Percentiles rank a stretch among this genome's conserved stretches.
Conservation (phyloP, 2,888 invertebrate genomes). For the Cantharis rustica region DNA sequence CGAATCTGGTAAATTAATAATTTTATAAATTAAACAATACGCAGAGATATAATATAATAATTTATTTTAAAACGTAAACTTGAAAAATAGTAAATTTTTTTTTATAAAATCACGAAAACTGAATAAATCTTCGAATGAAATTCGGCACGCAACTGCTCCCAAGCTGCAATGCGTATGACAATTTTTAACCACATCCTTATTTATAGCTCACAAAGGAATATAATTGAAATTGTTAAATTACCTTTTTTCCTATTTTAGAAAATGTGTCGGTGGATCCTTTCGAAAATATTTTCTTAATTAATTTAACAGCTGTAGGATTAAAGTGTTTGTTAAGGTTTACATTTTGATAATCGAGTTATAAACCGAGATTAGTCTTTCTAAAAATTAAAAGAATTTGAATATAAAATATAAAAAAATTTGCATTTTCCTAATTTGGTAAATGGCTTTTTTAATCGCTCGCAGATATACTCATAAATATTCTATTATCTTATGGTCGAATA, state of each 20-base stretch:
- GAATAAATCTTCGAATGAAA: conserved; percentile 14
- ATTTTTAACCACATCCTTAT: conserved; percentile 19
- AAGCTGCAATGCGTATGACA: conserved; percentile 23
- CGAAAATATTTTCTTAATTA: background rate
- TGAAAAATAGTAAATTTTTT: background rate
- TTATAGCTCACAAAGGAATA: conserved; percentile 20
- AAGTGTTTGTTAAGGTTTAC: background rate
- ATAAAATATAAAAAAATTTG: background rate
- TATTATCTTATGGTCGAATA: background rate
- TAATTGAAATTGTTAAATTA: conserved; percentile 9
- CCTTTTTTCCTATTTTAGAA: conserved; percentile 2
- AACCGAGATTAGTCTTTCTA: background rate
- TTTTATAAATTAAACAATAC: background rate
- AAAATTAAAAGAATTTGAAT: background rate
- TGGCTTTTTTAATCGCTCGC: background rate
- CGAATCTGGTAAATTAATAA: background rate
- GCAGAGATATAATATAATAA: background rate
- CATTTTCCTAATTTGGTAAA: background rate
- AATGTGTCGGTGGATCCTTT: background rate
- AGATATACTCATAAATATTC: background rate
- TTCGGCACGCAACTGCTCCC: conserved; percentile 22
- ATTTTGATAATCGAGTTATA: background rate
- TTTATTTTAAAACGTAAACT: background rate
- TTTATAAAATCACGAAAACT: conserved; percentile 17
- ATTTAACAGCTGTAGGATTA: background rate